Evolutionary conservation across 2,888 invertebrate genomes (phyloP).

Genomic region (Mythimna vitellina): DNA sequence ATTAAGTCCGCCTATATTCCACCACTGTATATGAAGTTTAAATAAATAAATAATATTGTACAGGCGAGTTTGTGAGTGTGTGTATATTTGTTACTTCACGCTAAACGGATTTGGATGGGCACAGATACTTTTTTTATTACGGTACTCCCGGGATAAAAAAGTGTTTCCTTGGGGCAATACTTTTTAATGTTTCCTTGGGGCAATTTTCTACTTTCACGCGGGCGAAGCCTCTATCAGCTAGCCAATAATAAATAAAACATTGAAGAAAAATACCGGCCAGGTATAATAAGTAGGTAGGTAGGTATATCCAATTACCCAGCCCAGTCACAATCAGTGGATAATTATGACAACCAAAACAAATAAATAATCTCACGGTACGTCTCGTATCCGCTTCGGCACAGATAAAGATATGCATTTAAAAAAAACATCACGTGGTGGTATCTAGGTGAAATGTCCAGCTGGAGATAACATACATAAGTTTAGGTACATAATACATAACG

Average conservation of each 20-base stretch:
- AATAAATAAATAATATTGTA: too few relatives aligned
- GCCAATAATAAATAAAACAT: neutral
- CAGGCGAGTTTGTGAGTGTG: too few relatives aligned
- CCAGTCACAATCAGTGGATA: slow-evolving; percentile 6
- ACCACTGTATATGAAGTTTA: too few relatives aligned
- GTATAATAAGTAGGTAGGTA: neutral
- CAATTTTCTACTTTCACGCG: too few relatives aligned
- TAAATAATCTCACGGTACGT: slow-evolving; percentile 13
- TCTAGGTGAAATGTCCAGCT: slow-evolving; percentile 40
- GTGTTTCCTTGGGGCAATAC: too few relatives aligned
- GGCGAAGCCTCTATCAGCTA: too few relatives aligned
- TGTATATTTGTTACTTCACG: too few relatives aligned
- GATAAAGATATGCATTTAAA: slow-evolving; percentile 21
- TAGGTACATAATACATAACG: slow-evolving; percentile 8
- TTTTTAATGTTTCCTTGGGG: too few relatives aligned
- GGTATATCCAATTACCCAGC: neutral
- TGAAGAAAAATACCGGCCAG: neutral
- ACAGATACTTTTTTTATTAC: too few relatives aligned
- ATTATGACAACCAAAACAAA: slow-evolving; percentile 21
- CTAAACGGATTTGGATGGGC: too few relatives aligned
- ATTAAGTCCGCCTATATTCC: too few relatives aligned
- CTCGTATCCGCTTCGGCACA: slow-evolving; percentile 27
- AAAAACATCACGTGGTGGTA: slow-evolving; percentile 41
- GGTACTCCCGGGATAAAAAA: too few relatives aligned
- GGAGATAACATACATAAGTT: slow-evolving; percentile 27